A percentile compares a stretch with the other conserved stretches of the same genome.
These are phyloP conservation scores for Brachyrhaphis roseni DNA, from an alignment of 2,797 vertebrate species.

Conservation along the genomic window DNA sequence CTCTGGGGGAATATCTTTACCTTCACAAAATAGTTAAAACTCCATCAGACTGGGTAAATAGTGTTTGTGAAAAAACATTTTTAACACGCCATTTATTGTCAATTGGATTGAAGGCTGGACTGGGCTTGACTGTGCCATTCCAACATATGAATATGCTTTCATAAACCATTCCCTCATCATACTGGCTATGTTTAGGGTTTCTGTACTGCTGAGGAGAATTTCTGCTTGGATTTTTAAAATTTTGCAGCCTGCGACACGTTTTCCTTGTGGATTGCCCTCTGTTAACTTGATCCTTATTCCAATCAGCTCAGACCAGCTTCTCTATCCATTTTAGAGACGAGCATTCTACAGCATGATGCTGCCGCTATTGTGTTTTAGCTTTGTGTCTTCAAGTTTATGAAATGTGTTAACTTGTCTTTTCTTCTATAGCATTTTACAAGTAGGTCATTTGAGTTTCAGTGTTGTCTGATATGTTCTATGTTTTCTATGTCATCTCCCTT, in stretches of 20 bases:
- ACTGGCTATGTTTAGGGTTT: neutral
- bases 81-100: neutral
- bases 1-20: neutral
- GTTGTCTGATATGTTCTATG: neutral
- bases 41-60: neutral
- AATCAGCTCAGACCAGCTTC: neutral
- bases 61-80: neutral
- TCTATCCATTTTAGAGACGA: neutral
- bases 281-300: neutral
- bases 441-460: neutral
- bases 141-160: neutral
- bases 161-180: neutral
- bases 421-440: neutral
- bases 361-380: neutral
- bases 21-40: neutral
- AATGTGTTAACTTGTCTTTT: neutral
- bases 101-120: neutral
- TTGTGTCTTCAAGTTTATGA: neutral
- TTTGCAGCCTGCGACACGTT: neutral
- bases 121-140: neutral
- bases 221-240: neutral
- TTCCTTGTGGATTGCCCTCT: neutral
- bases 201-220: neutral
- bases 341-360: neutral
- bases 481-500: neutral